Evolutionary conservation across 2,797 vertebrate species (phyloP).

Genomic region (Anableps anableps): DNA sequence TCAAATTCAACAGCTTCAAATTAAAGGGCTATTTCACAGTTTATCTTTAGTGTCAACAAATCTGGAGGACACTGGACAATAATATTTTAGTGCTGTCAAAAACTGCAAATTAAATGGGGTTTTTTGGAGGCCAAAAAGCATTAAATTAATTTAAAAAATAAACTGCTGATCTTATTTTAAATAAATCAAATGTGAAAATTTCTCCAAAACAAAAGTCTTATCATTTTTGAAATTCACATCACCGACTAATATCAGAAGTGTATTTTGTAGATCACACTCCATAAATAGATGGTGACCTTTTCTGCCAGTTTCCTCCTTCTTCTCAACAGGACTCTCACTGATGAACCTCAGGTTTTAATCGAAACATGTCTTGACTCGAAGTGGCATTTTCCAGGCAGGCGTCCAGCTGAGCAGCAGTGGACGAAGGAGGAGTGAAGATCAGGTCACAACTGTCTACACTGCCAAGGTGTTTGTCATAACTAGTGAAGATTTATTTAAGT

Average conservation of each 20-base stretch:
- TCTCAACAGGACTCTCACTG: constrained; percentile 38
- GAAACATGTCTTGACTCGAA: constrained; percentile 41
- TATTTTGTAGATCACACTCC: not conserved
- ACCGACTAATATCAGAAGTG: not conserved
- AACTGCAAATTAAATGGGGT: not conserved
- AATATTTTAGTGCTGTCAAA: not conserved
- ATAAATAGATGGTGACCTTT: constrained; percentile 46
- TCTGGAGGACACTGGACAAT: not conserved
- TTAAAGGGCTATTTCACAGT: not conserved
- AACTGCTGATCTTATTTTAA: too few species aligned
- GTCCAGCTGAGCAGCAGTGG: constrained; percentile 49
- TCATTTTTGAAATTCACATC: not conserved
- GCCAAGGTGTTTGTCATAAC: not conserved
- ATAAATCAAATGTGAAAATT: not conserved
- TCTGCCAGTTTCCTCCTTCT: constrained; percentile 8
- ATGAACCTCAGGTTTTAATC: constrained; percentile 42
- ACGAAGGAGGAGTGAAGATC: not conserved
- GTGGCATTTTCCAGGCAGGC: constrained; percentile 58
- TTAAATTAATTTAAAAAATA: not conserved
- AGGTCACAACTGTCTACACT: not conserved
- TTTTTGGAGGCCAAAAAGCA: not conserved
- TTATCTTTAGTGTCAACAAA: not conserved
- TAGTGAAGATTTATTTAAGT: not conserved
- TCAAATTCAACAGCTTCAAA: too few species aligned
- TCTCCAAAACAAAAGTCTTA: not conserved